A percentile compares a stretch with the other conserved stretches of the same genome.
Evolutionary conservation across 1,140 invertebrate genomes (phyloP).

Genomic region (Acromyrmex heyeri): DNA sequence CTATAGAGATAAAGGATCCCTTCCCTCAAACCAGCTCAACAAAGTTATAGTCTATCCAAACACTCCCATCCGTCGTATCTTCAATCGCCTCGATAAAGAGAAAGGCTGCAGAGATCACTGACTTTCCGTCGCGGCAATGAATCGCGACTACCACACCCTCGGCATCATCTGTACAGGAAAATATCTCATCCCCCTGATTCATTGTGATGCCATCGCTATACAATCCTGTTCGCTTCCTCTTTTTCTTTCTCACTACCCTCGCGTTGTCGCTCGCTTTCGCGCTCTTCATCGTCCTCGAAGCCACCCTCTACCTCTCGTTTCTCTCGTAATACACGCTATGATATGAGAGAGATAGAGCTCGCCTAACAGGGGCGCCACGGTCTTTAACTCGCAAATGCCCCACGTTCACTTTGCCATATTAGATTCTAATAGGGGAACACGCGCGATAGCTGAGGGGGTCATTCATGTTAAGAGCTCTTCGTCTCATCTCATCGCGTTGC

Average conservation of each 20-base stretch:
- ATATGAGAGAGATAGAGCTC: slow-evolving; percentile 34
- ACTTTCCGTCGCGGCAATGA: slow-evolving; percentile 40
- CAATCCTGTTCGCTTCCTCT: slow-evolving; percentile 26
- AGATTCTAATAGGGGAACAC: slow-evolving; percentile 81
- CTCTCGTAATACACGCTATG: slow-evolving; percentile 39
- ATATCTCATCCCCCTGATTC: slow-evolving; percentile 53
- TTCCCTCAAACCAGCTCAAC: background rate
- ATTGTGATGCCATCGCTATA: slow-evolving; percentile 54
- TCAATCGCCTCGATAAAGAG: slow-evolving; percentile 49
- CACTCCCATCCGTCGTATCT: background rate
- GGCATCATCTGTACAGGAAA: slow-evolving; percentile 57
- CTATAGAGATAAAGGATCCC: slow-evolving; percentile 19
- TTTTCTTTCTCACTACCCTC: slow-evolving; percentile 2
- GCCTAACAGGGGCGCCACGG: slow-evolving; percentile 79
- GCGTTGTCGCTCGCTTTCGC: slow-evolving; percentile 29
- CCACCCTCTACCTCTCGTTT: slow-evolving; percentile 13
- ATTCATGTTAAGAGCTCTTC: slow-evolving; percentile 52
- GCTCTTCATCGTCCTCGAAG: slow-evolving; percentile 30
- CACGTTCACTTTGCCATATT: slow-evolving; percentile 81
- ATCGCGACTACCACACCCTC: slow-evolving; percentile 38
- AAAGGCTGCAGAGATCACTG: slow-evolving; percentile 28
- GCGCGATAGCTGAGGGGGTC: slow-evolving; percentile 25
- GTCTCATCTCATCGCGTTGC: slow-evolving; percentile 14
- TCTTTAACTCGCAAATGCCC: slow-evolving; percentile 82
- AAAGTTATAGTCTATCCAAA: slow-evolving; percentile 38